Base-by-base conservation (phyloP, 1,140 invertebrate species). In the Aphelinus atriplicis region DNA sequence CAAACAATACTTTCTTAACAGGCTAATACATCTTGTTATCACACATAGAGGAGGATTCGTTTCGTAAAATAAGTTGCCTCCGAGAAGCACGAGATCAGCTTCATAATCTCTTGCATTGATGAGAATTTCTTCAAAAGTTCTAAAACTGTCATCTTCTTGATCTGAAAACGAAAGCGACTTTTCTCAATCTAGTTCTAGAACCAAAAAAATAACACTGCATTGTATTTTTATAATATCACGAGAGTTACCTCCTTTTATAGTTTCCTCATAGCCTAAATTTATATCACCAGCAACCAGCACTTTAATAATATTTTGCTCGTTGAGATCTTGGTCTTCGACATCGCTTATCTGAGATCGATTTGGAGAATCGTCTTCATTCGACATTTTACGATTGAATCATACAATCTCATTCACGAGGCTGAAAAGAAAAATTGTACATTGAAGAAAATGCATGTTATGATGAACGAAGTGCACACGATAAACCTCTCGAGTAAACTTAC, bases 71-170 rank as follows among this genome's bases (percentile, higher is more conserved):
- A 98, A 89, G 88, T 98, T 97, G 10, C 98, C 98, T 48, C 96
- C 98, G 1, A 97, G 89, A 26, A 97, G 86, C 57, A 97, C 89
- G 82, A 97, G 92, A 86, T 97, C 96, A 1, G 96, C 96, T 72
- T 98, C 90, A 77, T 95, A 88, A 73, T 93, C 88, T 7, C 91
- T 88, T 1, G 95, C 97, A 81, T 94, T 87, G 80, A 94, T 89
- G 7, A 99, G 86, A 76, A 99, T 95, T 91, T 99, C 98, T 89
- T 99, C 97, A 87, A 99, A 99, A 1, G 97, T 92, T n/a, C 89
- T 92, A 73, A 99, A 95, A 71, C 96, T 96, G 85, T 99, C 98
- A 79, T 96, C 91, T 45, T 91, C 89, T 91, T 83, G 79, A 46
- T 80, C 84, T 83, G 62, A 26, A 26, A 26, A 61, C 77, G 78